Conservation (phyloP, 2,888 invertebrate species). For the Hypena proboscidalis region DNA sequence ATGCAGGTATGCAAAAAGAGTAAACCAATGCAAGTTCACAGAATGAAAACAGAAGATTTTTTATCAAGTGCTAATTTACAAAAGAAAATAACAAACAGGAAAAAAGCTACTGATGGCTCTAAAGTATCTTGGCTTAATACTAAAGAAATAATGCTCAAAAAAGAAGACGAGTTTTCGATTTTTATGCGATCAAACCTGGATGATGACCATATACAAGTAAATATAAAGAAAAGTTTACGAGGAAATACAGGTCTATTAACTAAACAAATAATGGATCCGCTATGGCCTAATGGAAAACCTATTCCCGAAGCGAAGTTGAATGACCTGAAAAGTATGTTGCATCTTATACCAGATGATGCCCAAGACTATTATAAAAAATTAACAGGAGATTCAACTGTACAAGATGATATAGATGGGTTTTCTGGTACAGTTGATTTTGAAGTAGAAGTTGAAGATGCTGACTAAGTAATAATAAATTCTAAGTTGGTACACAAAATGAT, state of each 20-base stretch:
- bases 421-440: slow-evolving; percentile 14
- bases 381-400: slow-evolving; percentile 9
- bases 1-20: slow-evolving; percentile 16
- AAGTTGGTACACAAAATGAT: slow-evolving; percentile 1
- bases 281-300: neutral
- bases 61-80: slow-evolving; percentile 14
- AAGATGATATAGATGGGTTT: slow-evolving; percentile 16
- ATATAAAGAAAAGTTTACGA: slow-evolving; percentile 9
- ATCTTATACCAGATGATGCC: slow-evolving; percentile 7
- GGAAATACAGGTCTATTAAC: neutral
- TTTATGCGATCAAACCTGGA: slow-evolving; percentile 21
- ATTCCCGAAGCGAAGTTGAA: slow-evolving; percentile 2
- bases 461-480: neutral
- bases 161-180: slow-evolving; percentile 15
- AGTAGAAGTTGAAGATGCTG: slow-evolving; percentile 6
- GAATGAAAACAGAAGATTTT: slow-evolving; percentile 15
- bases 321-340: slow-evolving; percentile 5
- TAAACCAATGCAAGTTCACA: slow-evolving; percentile 15
- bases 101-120: slow-evolving; percentile 12
- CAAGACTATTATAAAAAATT: slow-evolving; percentile 12
- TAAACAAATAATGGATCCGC: neutral
- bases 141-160: slow-evolving; percentile 21
- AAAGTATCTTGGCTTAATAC: slow-evolving; percentile 22
- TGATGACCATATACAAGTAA: slow-evolving; percentile 18
- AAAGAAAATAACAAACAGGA: slow-evolving; percentile 16